Evolutionary conservation across 2,797 vertebrate genomes (phyloP).

Genomic region (Pitangus sulphuratus): DNA sequence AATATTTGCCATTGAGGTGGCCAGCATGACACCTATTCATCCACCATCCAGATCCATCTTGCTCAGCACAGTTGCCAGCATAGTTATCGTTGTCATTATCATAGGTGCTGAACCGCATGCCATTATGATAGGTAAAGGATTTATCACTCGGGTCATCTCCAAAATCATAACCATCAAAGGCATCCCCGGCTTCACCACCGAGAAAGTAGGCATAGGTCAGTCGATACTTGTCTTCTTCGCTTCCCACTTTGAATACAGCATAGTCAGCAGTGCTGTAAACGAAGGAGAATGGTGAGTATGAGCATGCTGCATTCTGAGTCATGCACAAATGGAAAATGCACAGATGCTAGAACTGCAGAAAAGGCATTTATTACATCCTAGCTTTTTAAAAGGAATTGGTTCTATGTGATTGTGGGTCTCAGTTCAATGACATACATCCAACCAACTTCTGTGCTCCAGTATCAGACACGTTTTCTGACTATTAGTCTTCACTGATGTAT

Average conservation of each 20-base stretch:
- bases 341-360: neutral
- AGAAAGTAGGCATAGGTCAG: slow-evolving; percentile 86
- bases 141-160: slow-evolving; percentile 90
- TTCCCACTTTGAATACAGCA: slow-evolving; percentile 82
- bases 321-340: neutral
- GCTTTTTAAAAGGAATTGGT: neutral
- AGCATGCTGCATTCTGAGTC: neutral
- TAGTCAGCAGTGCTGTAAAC: slow-evolving; percentile 89
- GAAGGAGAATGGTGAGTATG: neutral
- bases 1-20: slow-evolving; percentile 94
- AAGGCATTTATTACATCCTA: neutral
- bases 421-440: neutral
- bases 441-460: neutral
- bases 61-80: slow-evolving; percentile 86
- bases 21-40: slow-evolving; percentile 97
- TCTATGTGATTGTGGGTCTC: neutral
- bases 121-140: slow-evolving; percentile 88
- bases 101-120: slow-evolving; percentile 91
- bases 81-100: slow-evolving; percentile 94
- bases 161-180: slow-evolving; percentile 90
- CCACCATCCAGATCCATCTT: slow-evolving; percentile 98
- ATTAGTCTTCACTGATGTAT: neutral
- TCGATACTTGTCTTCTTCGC: slow-evolving; percentile 88
- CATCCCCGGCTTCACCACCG: slow-evolving; percentile 89
- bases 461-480: neutral